Base-by-base conservation (phyloP, 2,888 invertebrate genomes). In the Agriopis aurantiaria region DNA sequence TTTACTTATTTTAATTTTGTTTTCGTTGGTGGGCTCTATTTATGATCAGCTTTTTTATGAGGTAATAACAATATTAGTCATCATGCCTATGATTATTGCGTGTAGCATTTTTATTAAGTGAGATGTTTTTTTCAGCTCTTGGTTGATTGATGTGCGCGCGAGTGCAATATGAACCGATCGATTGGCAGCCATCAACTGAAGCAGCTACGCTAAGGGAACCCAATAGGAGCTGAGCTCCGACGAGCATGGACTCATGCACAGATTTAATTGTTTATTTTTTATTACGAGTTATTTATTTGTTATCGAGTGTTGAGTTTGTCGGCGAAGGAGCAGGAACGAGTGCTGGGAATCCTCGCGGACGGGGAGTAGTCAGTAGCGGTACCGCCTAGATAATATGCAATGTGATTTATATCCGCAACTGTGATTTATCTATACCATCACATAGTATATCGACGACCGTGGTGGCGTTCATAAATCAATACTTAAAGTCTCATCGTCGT, bases 351-450 rank as follows among this genome's bases (percentile, higher is more conserved):
- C 88, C 88, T 86, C 85, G 82, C 77, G 75, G 80, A 80, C 80
- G 80, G 82, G 33, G 5, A 79, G 74, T 76, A 58, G 83, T 82
- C 80, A 80, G 82, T 87, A 91, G 92, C 88, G 91, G 87, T 90
- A 90, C 93, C 93, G 93, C 93, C 93, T 92, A 90, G 85, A 86
- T 87, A 80, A 86, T 88, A 86, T 85, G 86, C 91, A 90, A 90
- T 91, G 93, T 93, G 92, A 92, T 92, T 88, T 88, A 88, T 89
- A 90, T 83, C 91, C 89, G 87, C 91, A 90, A 88, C 93, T 93
- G 91, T 92, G 93, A 93, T 93, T 91, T 90, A 88, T 91, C 85
- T 88, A 87, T 90, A 90, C 91, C 92, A 92, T 91, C 92, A 90
- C 91, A 88, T 81, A 80, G 88, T 87, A 85, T 88, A 85, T 85